Percentiles rank a stretch among this genome's conserved stretches.
Evolutionary conservation across 2,113 vertebrate genomes (phyloP).

Genomic region (Dasyprocta punctata): DNA sequence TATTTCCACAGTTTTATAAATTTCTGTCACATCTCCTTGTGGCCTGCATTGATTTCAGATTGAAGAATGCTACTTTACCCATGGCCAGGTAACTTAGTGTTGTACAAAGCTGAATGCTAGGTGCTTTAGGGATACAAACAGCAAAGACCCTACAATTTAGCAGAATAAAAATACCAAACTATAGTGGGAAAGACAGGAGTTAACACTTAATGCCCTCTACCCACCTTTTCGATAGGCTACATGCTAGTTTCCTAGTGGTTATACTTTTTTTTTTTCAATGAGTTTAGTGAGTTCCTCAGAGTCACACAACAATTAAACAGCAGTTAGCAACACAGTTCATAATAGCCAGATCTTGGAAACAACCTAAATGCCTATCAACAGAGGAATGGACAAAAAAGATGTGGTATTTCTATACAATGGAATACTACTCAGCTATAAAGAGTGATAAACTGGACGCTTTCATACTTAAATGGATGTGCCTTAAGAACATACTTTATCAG

Average conservation of each 20-base stretch:
- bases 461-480: too few species aligned
- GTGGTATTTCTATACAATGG: too few species aligned
- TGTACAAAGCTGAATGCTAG: not conserved
- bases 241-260: not conserved
- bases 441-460: too few species aligned
- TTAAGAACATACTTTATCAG: too few species aligned
- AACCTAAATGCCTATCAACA: too few species aligned
- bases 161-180: conserved; percentile 14
- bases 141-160: not conserved
- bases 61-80: not conserved
- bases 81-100: not conserved
- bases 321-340: too few species aligned
- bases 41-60: conserved; percentile 25
- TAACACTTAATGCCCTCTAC: not conserved
- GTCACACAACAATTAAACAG: not conserved
- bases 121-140: not conserved
- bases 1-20: conserved; percentile 32
- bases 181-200: not conserved
- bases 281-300: not conserved
- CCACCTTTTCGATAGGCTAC: not conserved
- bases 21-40: not conserved
- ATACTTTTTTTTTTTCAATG: not conserved
- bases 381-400: too few species aligned
- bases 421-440: too few species aligned
- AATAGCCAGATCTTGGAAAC: too few species aligned